Base-by-base conservation (phyloP, 2,888 invertebrate species). In the Anthophora plumipes region DNA sequence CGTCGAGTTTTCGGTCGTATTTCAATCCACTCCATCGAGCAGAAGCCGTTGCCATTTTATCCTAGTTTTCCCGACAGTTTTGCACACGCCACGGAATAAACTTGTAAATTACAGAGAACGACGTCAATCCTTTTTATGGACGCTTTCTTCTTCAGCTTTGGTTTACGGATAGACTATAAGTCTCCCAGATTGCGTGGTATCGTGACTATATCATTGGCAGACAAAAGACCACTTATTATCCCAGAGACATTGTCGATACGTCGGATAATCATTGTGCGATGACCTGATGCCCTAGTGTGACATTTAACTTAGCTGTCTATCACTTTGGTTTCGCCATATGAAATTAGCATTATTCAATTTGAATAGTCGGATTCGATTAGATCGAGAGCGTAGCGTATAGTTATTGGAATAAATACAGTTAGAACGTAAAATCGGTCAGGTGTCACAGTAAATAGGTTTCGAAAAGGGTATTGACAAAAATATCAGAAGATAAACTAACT, bases 191-290 rank as follows among this genome's bases (percentile, higher is more conserved):
- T 17, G 14, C n/a, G 17, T 61, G 41, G 4, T 12, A 17, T 25
- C n/a, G 31, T 52, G 20, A 39, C 14, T 31, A 55, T 55, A 39
- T 46, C 22, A 54, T n/a, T 41, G 59, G 46, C 72, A 80, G 79
- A 77, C 74, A 79, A 76, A 77, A 69, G 72, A 1, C n/a, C 11
- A 12, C 50, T 61, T n/a, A 82, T 79, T 74, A 69, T 77, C 31
- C 50, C 54, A 2, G 52, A 71, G 63, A 64, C 72, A 61, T 41
- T 60, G 60, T 43, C 73, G 70, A 73, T 63, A 67, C 25, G 68
- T 59, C 81, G 48, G 55, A 74, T 81, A 67, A 77, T 64, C 72
- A 71, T 76, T 64, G 60, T 52, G 20, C 59, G 63, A 70, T 77
- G 61, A 14, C 12, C 73, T 20, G 55, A 68, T 63, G 54, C 48